Percentiles rank a stretch among this genome's conserved stretches.
These are phyloP conservation scores for Sceloporus undulatus DNA, from an alignment of 2,113 vertebrate species.

Conservation along the genomic window DNA sequence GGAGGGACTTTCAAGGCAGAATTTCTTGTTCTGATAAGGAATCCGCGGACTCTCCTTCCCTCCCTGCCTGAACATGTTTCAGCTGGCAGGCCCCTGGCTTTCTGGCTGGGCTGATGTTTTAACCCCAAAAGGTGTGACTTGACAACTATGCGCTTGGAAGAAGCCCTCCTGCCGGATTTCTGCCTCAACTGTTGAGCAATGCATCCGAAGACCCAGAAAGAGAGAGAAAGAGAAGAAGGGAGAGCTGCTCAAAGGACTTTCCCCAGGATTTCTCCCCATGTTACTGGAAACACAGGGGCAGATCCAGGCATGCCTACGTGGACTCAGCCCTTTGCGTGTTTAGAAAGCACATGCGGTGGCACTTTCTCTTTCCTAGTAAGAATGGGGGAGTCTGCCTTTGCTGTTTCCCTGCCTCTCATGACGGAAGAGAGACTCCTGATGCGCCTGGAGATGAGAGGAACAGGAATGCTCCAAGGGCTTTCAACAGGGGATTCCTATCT, in stretches of 20 bases:
- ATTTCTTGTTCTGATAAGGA: constrained; percentile 39
- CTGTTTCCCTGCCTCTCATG: too few species aligned
- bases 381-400: not conserved
- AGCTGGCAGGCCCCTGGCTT: not conserved
- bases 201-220: not conserved
- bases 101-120: constrained; percentile 8
- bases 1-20: constrained; percentile 40
- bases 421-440: not conserved
- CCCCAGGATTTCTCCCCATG: too few species aligned
- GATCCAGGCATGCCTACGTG: not conserved
- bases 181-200: not conserved
- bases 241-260: not conserved
- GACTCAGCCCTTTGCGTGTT: not conserved
- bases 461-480: too few species aligned
- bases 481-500: too few species aligned
- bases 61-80: not conserved
- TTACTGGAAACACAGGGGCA: not conserved
- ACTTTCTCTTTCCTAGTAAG: rapidly evolving
- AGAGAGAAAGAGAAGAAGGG: too few species aligned
- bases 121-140: not conserved
- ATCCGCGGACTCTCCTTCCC: constrained; percentile 51
- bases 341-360: not conserved
- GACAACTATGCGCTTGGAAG: not conserved
- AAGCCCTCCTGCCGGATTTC: not conserved
- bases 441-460: too few species aligned